Conservation (phyloP, 2,888 invertebrate genomes). For the Chymomyza fuscimana region DNA sequence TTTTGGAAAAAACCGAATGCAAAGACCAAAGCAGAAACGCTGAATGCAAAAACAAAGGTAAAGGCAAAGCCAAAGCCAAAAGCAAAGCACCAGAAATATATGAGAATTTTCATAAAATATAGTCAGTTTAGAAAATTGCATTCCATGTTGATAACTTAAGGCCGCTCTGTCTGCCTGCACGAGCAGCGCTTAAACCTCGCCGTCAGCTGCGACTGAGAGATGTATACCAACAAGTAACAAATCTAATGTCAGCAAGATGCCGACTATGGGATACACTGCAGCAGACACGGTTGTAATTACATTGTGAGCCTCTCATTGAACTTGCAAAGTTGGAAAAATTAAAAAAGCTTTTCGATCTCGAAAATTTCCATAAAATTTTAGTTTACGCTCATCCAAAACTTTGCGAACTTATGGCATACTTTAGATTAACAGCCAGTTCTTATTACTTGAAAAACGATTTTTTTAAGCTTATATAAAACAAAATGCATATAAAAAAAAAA, state of each 20-base stretch:
- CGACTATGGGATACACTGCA: neutral
- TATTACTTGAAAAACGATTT: too few relatives aligned
- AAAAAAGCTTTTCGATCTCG: too few relatives aligned
- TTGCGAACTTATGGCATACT: too few relatives aligned
- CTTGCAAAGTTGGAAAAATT: too few relatives aligned
- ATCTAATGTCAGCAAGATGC: neutral
- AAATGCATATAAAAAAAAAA: too few relatives aligned
- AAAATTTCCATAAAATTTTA: too few relatives aligned
- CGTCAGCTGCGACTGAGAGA: constrained; percentile 6
- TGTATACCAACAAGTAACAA: neutral
- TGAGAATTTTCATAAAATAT: constrained; percentile 72
- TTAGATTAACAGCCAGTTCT: too few relatives aligned
- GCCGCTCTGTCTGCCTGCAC: constrained; percentile 31
- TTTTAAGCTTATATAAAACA: too few relatives aligned
- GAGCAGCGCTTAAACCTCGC: neutral
- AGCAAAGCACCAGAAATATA: constrained; percentile 22
- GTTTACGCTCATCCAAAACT: too few relatives aligned
- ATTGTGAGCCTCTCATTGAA: neutral
- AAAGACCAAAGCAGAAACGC: neutral
- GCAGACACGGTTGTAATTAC: neutral
- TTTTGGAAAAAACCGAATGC: neutral
- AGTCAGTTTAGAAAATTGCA: constrained; percentile 74
- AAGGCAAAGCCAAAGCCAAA: constrained; percentile 19
- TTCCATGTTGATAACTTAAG: constrained; percentile 73
- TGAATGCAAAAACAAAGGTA: constrained; percentile 33